Evolutionary conservation across 2,113 vertebrate genomes (phyloP), one percentile per base, ranked within the genome.

Genomic region (Varanus komodoensis): DNA sequence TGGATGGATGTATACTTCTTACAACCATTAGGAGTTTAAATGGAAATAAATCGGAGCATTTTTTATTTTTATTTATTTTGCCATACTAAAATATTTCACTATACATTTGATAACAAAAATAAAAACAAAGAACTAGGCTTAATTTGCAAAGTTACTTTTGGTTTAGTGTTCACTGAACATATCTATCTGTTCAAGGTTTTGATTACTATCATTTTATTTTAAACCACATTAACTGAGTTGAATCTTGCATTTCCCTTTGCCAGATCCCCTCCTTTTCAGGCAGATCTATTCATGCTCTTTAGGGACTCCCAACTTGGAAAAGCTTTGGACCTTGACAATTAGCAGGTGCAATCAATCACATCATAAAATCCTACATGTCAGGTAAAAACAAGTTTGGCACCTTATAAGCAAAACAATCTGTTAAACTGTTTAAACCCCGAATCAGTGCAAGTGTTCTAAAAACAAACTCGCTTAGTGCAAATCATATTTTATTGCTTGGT

Each of bases 331-430:
- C 87, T 91, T 93, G 92, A 92, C 88, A 92, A 84, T 3, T 94
- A 93, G 93, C 94, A 96, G 92, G 93, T 95, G 91, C 85, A 75
- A 95, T 96, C 91, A 94, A 95, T 96, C 93, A 95, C 83, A 93
- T 93, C 95, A 92, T 94, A 94, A 97, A 97, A 95, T 67, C 75
- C 90, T 94, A 14, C 12, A 82, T 93, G 92, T 96, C 96, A 96
- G 96, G 95, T 95, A 94, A 93, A 96, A 97, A 94, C 29, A 68
- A 92, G 79, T 95, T 87, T 84, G 93, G 89, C 95, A 96, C 92
- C 92, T 95, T 90, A 93, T 32, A 44, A 94, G 91, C 88, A 93
- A 96, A 93, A 93, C 92, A 91, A 90, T 97, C 94, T 97, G 96
- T 91, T 96, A 92, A 97, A 96, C 87, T 96, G 90, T 83, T 96